These are phyloP conservation scores for Phaethon lepturus DNA, from an alignment of 2,113 vertebrate species.

Conservation along the genomic window DNA sequence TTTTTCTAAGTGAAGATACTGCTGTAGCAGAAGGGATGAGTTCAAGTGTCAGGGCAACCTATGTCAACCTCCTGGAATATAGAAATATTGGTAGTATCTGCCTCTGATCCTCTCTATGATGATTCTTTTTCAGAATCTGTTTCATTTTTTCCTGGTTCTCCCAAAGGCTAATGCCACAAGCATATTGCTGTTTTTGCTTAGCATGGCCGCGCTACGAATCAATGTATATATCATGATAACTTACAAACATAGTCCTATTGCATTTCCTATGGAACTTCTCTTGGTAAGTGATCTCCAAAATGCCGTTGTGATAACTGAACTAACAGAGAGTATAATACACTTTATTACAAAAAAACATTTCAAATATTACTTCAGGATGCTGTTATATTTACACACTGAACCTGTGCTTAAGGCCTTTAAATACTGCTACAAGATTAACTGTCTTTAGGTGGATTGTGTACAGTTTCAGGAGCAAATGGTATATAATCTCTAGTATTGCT, in stretches of 20 bases:
- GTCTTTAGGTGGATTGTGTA: not conserved
- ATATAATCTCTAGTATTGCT: not conserved
- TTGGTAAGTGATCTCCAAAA: constrained; percentile 62
- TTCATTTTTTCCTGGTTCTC: constrained; percentile 64
- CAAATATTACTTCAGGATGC: not conserved
- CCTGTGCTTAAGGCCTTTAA: not conserved
- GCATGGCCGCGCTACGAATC: constrained; percentile 30
- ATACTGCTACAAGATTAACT: not conserved
- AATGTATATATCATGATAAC: constrained; percentile 59
- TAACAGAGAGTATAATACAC: not conserved
- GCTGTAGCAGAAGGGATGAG: not conserved
- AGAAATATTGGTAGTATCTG: not conserved
- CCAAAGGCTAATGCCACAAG: constrained; percentile 74
- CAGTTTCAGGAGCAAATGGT: not conserved
- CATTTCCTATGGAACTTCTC: constrained; percentile 76
- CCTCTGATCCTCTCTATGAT: not conserved
- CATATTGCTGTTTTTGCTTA: constrained; percentile 67
- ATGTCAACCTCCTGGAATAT: not conserved
- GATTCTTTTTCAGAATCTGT: constrained; percentile 67
- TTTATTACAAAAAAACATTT: not conserved
- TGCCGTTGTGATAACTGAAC: not conserved
- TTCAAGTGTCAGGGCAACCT: not conserved
- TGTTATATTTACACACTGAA: not conserved
- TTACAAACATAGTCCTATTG: constrained; percentile 47
- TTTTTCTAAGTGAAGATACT: not conserved